Conservation (phyloP, 2,888 invertebrate species). For the Lymantria dispar region DNA sequence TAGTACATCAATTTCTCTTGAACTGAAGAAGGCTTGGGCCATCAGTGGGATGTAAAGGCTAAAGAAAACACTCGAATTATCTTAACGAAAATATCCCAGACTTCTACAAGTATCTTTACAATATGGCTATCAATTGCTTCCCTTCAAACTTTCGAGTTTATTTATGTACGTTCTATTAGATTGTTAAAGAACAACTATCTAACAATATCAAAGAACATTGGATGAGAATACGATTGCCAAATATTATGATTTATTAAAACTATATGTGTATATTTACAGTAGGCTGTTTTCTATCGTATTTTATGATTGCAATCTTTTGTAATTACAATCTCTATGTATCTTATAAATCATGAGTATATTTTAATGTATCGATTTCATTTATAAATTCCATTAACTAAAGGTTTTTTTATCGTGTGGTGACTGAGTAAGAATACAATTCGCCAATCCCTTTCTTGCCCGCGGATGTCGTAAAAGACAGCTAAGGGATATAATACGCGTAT, state of each 20-base stretch:
- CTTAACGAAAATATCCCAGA: constrained; percentile 9
- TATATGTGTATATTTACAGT: constrained; percentile 32
- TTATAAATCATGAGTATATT: background rate
- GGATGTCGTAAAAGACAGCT: too few relatives aligned
- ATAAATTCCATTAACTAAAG: too few relatives aligned
- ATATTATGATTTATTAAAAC: constrained; percentile 37
- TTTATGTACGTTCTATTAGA: constrained; percentile 31
- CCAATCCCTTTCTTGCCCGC: too few relatives aligned
- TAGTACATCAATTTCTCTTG: too few relatives aligned
- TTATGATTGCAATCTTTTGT: constrained; percentile 1
- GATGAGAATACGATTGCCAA: constrained; percentile 39
- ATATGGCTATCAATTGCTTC: background rate
- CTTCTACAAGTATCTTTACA: background rate
- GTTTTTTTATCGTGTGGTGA: too few relatives aligned
- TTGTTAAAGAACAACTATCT: constrained; percentile 31
- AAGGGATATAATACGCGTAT: too few relatives aligned
- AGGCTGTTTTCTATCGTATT: constrained; percentile 51
- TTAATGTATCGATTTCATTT: too few relatives aligned
- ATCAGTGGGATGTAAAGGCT: too few relatives aligned
- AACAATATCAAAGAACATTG: too few relatives aligned
- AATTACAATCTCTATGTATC: background rate
- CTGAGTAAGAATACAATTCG: too few relatives aligned
- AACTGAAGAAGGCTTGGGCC: too few relatives aligned
- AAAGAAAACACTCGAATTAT: background rate
- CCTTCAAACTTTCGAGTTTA: constrained; percentile 32